phyloP scores from a whole-genome alignment of 2,797 vertebrate genomes.

The Heteromormyrus szaboi region DNA sequence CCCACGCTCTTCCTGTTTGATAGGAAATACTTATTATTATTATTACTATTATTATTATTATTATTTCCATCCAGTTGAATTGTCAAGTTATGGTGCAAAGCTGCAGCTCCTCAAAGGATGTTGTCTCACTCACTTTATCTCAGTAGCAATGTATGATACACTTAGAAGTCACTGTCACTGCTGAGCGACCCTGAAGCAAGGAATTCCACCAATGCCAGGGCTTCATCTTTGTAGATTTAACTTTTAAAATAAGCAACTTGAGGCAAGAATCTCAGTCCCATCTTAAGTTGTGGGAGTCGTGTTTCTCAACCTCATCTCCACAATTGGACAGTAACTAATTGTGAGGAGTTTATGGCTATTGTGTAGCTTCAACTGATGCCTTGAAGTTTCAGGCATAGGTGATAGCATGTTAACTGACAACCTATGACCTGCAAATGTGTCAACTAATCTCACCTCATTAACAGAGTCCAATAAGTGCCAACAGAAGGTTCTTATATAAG shows the following conservation, averaged over 20 bases:
- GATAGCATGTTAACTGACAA: conserved; percentile 65
- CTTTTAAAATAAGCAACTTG: background rate
- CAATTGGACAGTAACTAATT: conserved; percentile 24
- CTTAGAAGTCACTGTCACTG: background rate
- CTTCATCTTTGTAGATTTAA: background rate
- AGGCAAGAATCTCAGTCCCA: conserved; percentile 2
- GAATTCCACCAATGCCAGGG: background rate
- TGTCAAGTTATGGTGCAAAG: background rate
- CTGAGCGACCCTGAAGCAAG: background rate
- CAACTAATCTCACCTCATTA: conserved; percentile 46
- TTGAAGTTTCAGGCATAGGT: conserved; percentile 70
- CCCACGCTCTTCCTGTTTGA: background rate
- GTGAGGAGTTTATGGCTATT: conserved; percentile 45
- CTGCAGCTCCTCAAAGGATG: background rate
- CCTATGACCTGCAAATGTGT: conserved; percentile 54
- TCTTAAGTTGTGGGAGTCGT: background rate
- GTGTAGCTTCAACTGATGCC: conserved; percentile 53
- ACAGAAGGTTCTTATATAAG: background rate
- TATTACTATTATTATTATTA: background rate
- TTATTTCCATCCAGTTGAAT: background rate
- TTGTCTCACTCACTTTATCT: background rate
- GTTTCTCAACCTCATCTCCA: conserved; percentile 25
- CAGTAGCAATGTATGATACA: background rate
- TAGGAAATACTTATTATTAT: background rate
- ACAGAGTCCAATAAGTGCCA: conserved; percentile 29